These are phyloP conservation scores for Corythornis cristatus DNA, from an alignment of 2,113 vertebrate genomes.

Conservation along the genomic window DNA sequence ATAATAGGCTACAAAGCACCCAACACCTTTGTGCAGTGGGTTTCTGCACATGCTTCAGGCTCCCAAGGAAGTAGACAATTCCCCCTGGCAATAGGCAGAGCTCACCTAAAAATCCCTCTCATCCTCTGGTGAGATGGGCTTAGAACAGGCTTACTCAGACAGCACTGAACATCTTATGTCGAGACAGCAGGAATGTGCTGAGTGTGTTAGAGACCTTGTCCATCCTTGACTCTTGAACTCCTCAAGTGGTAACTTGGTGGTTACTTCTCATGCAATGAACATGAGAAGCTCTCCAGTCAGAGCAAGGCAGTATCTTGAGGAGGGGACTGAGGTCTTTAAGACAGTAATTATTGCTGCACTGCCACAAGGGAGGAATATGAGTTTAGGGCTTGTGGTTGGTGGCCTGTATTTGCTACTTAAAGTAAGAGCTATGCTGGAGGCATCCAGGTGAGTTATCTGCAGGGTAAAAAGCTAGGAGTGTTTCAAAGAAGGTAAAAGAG, in stretches of 20 bases:
- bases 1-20: neutral
- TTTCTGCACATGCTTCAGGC: neutral
- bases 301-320: neutral
- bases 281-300: neutral
- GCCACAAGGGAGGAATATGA: neutral
- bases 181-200: neutral
- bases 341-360: neutral
- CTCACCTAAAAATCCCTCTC: neutral
- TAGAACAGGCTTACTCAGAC: neutral
- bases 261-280: neutral
- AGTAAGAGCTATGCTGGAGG: neutral
- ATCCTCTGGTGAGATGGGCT: neutral
- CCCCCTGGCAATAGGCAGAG: rapidly evolving
- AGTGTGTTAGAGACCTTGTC: neutral
- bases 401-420: neutral
- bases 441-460: neutral
- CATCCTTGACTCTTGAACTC: neutral
- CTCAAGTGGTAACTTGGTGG: neutral
- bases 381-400: neutral
- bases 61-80: neutral
- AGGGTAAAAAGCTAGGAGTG: neutral
- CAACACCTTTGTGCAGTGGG: rapidly evolving
- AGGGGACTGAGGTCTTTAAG: neutral
- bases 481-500: neutral
- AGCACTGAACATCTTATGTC: neutral